These are phyloP conservation scores for Eumeta japonica DNA, from an alignment of 1,140 invertebrate genomes.

Conservation along the genomic window DNA sequence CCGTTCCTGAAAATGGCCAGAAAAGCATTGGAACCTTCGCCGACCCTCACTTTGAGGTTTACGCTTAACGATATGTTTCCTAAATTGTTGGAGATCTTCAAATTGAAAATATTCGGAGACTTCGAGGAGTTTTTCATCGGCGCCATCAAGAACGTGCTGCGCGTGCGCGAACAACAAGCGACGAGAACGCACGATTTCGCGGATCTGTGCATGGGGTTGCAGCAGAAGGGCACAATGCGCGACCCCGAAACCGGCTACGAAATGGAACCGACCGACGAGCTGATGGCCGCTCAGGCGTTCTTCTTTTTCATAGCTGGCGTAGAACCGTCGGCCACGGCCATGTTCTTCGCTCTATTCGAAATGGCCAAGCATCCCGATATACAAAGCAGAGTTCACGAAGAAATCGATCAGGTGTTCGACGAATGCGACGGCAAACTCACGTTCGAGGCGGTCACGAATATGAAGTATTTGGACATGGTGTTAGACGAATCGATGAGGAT, in stretches of 20 bases:
- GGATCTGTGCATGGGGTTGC: slow-evolving; percentile 22
- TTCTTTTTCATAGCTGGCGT: slow-evolving; percentile 33
- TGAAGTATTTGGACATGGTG: slow-evolving; percentile 38
- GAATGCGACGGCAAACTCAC: slow-evolving; percentile 18
- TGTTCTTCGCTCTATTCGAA: slow-evolving; percentile 27
- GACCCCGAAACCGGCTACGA: slow-evolving; percentile 20
- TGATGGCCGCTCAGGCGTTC: slow-evolving; percentile 35
- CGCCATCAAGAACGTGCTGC: slow-evolving; percentile 2
- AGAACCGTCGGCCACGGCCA: slow-evolving; percentile 21
- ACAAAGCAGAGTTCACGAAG: slow-evolving; percentile 36
- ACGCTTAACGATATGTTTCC: not conserved
- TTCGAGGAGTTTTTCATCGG: slow-evolving; percentile 5
- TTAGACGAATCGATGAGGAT: slow-evolving; percentile 12
- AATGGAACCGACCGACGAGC: slow-evolving; percentile 22
- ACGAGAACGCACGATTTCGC: slow-evolving; percentile 13
- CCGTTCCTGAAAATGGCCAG: slow-evolving; percentile 5
- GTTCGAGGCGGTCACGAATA: slow-evolving; percentile 36
- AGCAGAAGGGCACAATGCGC: slow-evolving; percentile 17
- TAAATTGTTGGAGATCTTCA: slow-evolving; percentile 6
- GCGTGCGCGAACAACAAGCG: not conserved
- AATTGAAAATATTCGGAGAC: slow-evolving; percentile 7
- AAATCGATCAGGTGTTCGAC: slow-evolving; percentile 23
- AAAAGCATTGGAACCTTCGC: not conserved
- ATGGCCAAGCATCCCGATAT: slow-evolving; percentile 31
- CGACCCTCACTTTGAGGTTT: slow-evolving; percentile 8